Percentiles rank a stretch among this genome's conserved stretches.
These are phyloP conservation scores for Scaptodrosophila lebanonensis DNA, from an alignment of 1,140 invertebrate species.

Conservation along the genomic window DNA sequence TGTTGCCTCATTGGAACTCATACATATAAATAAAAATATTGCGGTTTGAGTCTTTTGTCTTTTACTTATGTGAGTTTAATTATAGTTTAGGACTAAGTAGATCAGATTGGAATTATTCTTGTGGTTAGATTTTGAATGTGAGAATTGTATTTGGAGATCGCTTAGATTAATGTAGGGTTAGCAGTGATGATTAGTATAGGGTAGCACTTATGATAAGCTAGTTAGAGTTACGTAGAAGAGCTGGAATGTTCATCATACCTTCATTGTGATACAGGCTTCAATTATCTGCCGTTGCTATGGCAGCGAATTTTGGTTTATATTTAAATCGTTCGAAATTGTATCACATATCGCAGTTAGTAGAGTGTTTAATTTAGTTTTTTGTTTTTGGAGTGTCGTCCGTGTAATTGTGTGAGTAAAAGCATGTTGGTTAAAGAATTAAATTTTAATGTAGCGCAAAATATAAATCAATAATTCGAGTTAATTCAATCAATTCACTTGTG, in stretches of 20 bases:
- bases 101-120: no score
- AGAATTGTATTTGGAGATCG: slow-evolving; percentile 16
- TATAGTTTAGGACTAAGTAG: no score
- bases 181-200: slow-evolving; percentile 14
- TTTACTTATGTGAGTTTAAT: no score
- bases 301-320: slow-evolving; percentile 59
- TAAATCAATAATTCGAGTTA: no score
- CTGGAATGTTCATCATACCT: slow-evolving; percentile 83
- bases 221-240: slow-evolving; percentile 33
- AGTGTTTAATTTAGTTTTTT: no score
- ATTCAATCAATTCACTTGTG: neutral
- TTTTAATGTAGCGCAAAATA: no score
- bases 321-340: slow-evolving; percentile 24
- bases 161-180: slow-evolving; percentile 25
- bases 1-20: no score
- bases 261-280: slow-evolving; percentile 92
- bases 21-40: no score
- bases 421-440: slow-evolving; percentile 15
- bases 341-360: slow-evolving; percentile 27
- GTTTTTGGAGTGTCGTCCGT: slow-evolving; percentile 31
- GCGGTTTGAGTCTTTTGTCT: no score
- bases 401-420: slow-evolving; percentile 24
- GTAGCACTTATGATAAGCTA: slow-evolving; percentile 38
- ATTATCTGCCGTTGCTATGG: slow-evolving; percentile 87
- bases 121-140: no score